These are phyloP conservation scores for Spicauda simplicius DNA, from an alignment of 2,888 invertebrate species.

Conservation along the genomic window DNA sequence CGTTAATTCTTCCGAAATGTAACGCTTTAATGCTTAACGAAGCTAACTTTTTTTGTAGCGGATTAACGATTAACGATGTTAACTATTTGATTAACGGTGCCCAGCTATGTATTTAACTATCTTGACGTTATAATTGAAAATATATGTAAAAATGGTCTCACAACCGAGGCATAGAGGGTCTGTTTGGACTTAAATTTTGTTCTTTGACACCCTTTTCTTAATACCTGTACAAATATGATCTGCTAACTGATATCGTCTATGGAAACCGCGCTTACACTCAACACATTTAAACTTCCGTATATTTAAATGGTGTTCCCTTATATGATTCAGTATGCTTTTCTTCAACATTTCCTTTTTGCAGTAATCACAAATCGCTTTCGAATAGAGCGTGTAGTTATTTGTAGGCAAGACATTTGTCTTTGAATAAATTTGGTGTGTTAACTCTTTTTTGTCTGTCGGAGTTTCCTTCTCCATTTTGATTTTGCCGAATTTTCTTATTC, in stretches of 20 bases:
- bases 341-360: constrained; percentile 73
- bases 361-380: constrained; percentile 67
- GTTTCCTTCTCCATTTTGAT: constrained; percentile 3
- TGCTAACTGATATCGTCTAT: constrained; percentile 61
- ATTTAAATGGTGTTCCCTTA: constrained; percentile 63
- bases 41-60: too few relatives aligned
- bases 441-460: not conserved
- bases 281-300: constrained; percentile 60
- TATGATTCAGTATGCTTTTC: constrained; percentile 66
- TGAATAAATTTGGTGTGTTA: too few relatives aligned
- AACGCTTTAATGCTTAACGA: too few relatives aligned
- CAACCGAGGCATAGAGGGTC: too few relatives aligned
- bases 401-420: constrained; percentile 42
- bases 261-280: constrained; percentile 53
- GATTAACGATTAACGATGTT: too few relatives aligned
- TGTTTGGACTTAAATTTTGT: too few relatives aligned
- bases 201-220: not conserved
- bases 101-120: too few relatives aligned
- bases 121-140: too few relatives aligned
- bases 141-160: too few relatives aligned
- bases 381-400: constrained; percentile 51
- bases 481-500: constrained; percentile 56
- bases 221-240: constrained; percentile 55
- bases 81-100: too few relatives aligned
- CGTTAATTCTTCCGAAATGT: too few relatives aligned